Percentiles rank a stretch among this genome's conserved stretches.
Conservation (phyloP, 2,888 invertebrate species). For the Scaeva pyrastri region DNA sequence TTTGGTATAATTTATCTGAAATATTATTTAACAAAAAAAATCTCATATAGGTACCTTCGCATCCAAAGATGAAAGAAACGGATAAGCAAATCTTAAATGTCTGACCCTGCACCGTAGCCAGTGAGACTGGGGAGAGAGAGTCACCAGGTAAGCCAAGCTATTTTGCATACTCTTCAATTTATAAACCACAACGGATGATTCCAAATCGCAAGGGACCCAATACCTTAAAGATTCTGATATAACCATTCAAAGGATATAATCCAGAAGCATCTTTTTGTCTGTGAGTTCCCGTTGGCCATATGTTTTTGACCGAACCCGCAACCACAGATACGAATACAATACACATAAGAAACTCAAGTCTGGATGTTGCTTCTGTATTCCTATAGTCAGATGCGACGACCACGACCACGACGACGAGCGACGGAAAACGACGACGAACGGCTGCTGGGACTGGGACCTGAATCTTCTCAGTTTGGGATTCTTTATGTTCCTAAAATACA, state of each 20-base stretch:
- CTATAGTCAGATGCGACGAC: slow-evolving; percentile 40
- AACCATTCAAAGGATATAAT: slow-evolving; percentile 70
- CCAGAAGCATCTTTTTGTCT: slow-evolving; percentile 40
- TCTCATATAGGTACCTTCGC: not conserved
- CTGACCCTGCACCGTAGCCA: slow-evolving; percentile 10
- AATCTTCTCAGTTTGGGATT: slow-evolving; percentile 69
- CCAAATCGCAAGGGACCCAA: slow-evolving; percentile 65
- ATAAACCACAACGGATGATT: not conserved
- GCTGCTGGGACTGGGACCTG: slow-evolving; percentile 34
- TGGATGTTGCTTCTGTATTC: slow-evolving; percentile 50
- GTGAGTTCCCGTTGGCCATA: slow-evolving; percentile 49
- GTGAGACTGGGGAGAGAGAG: too few species aligned
- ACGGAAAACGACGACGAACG: slow-evolving; percentile 2
- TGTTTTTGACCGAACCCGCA: slow-evolving; percentile 38
- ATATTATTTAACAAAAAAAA: slow-evolving; percentile 23
- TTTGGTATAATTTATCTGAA: not conserved
- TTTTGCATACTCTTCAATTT: slow-evolving; percentile 69
- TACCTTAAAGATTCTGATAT: slow-evolving; percentile 63
- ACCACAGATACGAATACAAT: too few species aligned
- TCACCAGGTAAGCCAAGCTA: slow-evolving; percentile 49
- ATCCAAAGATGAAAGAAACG: slow-evolving; percentile 41
- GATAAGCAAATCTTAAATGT: slow-evolving; percentile 58
- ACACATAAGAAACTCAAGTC: slow-evolving; percentile 47
- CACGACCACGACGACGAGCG: too few species aligned
- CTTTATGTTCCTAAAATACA: slow-evolving; percentile 81